Evolutionary conservation across 2,888 invertebrate genomes (phyloP).

Genomic region (Erebia epiphron): DNA sequence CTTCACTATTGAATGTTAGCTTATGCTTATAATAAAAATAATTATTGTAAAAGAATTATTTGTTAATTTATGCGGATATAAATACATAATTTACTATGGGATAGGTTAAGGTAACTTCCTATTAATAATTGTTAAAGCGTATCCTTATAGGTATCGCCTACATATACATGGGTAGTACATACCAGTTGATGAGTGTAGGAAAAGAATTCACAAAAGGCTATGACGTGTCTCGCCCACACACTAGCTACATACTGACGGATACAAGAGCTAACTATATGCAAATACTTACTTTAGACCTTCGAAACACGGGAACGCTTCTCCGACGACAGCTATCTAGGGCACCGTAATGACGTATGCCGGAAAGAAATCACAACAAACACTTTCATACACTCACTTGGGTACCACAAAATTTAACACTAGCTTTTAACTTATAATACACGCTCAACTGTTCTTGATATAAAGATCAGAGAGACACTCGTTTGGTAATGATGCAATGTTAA

Average conservation of each 20-base stretch:
- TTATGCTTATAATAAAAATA: neutral
- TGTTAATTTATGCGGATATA: neutral
- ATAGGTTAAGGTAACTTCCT: too few species aligned
- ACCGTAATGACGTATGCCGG: constrained; percentile 65
- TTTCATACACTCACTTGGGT: constrained; percentile 62
- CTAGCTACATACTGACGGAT: constrained; percentile 59
- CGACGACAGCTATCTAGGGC: constrained; percentile 69
- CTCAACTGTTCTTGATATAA: constrained; percentile 77
- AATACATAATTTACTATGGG: too few species aligned
- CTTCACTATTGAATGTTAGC: neutral
- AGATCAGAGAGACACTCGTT: constrained; percentile 74
- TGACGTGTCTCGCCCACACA: constrained; percentile 75
- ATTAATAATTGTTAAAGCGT: constrained; percentile 2
- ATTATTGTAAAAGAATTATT: neutral
- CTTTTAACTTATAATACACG: constrained; percentile 45
- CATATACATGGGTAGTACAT: constrained; percentile 2
- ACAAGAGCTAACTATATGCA: constrained; percentile 61
- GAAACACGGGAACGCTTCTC: constrained; percentile 65
- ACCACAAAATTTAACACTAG: constrained; percentile 55
- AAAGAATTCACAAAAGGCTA: constrained; percentile 51
- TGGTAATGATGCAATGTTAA: constrained; percentile 49
- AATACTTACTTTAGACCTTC: constrained; percentile 70
- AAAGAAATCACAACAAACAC: constrained; percentile 79
- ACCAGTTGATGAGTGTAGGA: constrained; percentile 24
- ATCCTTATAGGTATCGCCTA: neutral